Base-by-base conservation (phyloP, 2,888 invertebrate genomes). In the Pseudococcus viburni region DNA sequence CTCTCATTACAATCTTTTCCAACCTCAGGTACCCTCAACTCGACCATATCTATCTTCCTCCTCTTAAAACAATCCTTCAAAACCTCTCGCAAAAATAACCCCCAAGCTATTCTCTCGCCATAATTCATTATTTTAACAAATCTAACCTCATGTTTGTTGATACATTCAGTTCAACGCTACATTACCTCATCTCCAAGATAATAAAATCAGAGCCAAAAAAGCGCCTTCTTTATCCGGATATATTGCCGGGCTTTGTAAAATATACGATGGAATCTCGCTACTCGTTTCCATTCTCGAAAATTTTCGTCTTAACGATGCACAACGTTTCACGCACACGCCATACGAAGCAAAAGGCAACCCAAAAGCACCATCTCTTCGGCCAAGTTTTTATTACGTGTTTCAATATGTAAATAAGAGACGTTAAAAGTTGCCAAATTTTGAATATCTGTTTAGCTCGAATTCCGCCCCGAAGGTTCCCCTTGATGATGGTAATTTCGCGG, bases 381-480 rank as follows among this genome's bases (percentile, higher is more conserved):
- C 64, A 64, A 64, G 64, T 64, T 64, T 64, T 64, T 64, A 64
- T 64, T 64, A 64, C 64, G 64, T 64, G 19, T 77, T 77, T 77
- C 77, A 77, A 77, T 77, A 77, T 77, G 77, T 77, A 77, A 77
- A 77, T 77, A 17, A 19, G 77, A 39, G 17, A 77, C 39, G 33
- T 77, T 77, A 77, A 77, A 39, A 77, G 77, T 77, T 77, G 77
- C 77, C 77, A 77, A 77, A 77, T 77, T 77, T 22, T 64, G 64
- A 19, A 22, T 64, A 64, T 46, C 46, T 46, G 46, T 46, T 46
- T 12, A 59, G 59, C n/a, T 59, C 6, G n/a, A 59, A 59, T 59
- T 17, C 64, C 19, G 6, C 64, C 64, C 64, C 46, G 64, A 15
- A 51, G 64, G 59, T 19, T 19, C 19, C 64, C 64, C 64, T 64